Percentiles rank a stretch among this genome's conserved stretches.
Conservation (phyloP, 2,888 invertebrate genomes). For the Acanthosoma haemorrhoidale region DNA sequence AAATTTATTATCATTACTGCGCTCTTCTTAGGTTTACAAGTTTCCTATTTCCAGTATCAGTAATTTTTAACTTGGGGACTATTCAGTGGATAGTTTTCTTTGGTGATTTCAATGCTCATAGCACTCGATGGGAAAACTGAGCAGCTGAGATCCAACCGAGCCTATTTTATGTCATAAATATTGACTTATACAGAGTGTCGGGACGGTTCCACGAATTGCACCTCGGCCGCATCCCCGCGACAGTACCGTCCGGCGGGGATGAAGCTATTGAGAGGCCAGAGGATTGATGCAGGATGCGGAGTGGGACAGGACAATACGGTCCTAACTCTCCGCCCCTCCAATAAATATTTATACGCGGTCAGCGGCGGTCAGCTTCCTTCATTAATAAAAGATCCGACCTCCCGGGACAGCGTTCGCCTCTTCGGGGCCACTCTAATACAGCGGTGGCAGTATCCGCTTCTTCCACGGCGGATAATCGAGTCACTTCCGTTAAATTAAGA, state of each 20-base stretch:
- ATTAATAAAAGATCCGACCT: constrained; percentile 38
- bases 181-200: too few relatives aligned
- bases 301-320: constrained; percentile 26
- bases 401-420: not conserved
- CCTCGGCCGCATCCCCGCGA: not conserved
- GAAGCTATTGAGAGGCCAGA: not conserved
- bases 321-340: constrained; percentile 23
- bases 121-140: too few relatives aligned
- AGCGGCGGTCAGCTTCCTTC: constrained; percentile 30
- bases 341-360: constrained; percentile 27
- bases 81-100: too few relatives aligned
- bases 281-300: constrained; percentile 1
- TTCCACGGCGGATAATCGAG: not conserved
- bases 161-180: too few relatives aligned
- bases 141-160: too few relatives aligned
- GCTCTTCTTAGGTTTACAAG: too few relatives aligned
- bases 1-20: too few relatives aligned
- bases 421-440: not conserved
- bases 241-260: not conserved
- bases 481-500: not conserved
- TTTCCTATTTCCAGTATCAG: too few relatives aligned
- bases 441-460: too few relatives aligned
- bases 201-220: too few relatives aligned
- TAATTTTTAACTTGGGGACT: too few relatives aligned
- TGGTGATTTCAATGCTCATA: too few relatives aligned